A percentile compares a stretch with the other conserved stretches of the same genome.
These are phyloP conservation scores for Acromyrmex charruanus DNA, from an alignment of 1,140 invertebrate genomes.

Conservation along the genomic window DNA sequence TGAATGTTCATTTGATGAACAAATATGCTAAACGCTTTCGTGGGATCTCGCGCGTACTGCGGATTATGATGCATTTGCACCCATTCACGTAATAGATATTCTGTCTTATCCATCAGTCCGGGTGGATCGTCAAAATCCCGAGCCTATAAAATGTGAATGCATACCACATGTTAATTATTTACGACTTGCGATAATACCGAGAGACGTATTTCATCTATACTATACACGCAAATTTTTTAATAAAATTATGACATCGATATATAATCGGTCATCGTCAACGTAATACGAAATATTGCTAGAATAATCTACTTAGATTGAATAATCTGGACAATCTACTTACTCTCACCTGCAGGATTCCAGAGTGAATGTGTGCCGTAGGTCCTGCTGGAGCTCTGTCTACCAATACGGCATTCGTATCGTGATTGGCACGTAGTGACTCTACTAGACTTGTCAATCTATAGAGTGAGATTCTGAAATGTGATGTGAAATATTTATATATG, in stretches of 20 bases:
- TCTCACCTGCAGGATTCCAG: constrained; percentile 94
- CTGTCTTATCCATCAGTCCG: constrained; percentile 97
- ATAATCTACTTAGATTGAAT: constrained; percentile 33
- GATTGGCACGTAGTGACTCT: constrained; percentile 91
- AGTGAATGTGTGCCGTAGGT: constrained; percentile 96
- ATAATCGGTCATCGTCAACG: background rate
- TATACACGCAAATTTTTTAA: no score
- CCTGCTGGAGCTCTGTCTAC: constrained; percentile 91
- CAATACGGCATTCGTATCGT: constrained; percentile 89
- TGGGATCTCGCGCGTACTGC: constrained; percentile 93
- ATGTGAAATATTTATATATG: constrained; percentile 35
- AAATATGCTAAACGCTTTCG: constrained; percentile 97
- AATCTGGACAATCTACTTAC: constrained; percentile 83
- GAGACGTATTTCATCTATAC: background rate
- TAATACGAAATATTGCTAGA: background rate
- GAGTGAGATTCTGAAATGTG: constrained; percentile 79
- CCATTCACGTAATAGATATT: constrained; percentile 98
- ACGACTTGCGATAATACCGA: background rate
- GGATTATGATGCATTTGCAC: constrained; percentile 95
- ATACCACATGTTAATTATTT: constrained; percentile 25
- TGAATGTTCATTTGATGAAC: constrained; percentile 98
- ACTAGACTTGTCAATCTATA: constrained; percentile 90
- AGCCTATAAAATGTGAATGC: constrained; percentile 87
- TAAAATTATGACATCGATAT: no score
- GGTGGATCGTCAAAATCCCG: constrained; percentile 97